Percentiles rank a stretch among this genome's conserved stretches.
phyloP scores from a whole-genome alignment of 2,113 vertebrate genomes.

The Alosa alosa region DNA sequence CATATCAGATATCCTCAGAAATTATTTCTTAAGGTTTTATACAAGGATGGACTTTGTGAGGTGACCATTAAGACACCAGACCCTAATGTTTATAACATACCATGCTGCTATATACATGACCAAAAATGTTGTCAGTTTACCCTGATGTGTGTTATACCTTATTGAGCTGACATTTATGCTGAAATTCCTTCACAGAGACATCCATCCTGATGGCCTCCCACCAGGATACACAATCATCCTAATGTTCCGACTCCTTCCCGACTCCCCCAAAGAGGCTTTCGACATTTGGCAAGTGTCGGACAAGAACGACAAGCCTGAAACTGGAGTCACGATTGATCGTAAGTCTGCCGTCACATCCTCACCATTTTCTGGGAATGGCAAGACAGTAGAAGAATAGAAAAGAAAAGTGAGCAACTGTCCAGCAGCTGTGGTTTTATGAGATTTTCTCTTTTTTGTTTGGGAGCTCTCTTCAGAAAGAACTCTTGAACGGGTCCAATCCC shows the following conservation, averaged over 20 bases:
- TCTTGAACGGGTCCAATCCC: slow-evolving; percentile 36
- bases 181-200: slow-evolving; percentile 72
- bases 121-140: not conserved
- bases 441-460: not conserved
- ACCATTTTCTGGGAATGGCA: slow-evolving; percentile 8
- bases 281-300: slow-evolving; percentile 95
- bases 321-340: slow-evolving; percentile 89
- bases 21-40: not conserved
- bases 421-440: slow-evolving; percentile 14
- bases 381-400: not conserved
- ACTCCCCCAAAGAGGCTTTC: slow-evolving; percentile 84
- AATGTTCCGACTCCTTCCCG: slow-evolving; percentile 88
- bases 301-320: slow-evolving; percentile 88
- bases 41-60: not conserved
- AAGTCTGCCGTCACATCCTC: slow-evolving; percentile 57
- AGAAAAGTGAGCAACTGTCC: not conserved
- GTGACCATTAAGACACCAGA: not conserved
- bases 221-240: slow-evolving; percentile 88
- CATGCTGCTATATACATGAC: not conserved
- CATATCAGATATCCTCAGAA: not conserved
- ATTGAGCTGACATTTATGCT: not conserved
- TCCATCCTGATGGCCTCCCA: slow-evolving; percentile 91
- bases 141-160: not conserved
- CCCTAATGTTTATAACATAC: slow-evolving; percentile 4
- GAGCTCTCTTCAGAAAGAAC: not conserved